Conservation (phyloP, 2,888 invertebrate genomes). For the Dermolepida albohirtum region DNA sequence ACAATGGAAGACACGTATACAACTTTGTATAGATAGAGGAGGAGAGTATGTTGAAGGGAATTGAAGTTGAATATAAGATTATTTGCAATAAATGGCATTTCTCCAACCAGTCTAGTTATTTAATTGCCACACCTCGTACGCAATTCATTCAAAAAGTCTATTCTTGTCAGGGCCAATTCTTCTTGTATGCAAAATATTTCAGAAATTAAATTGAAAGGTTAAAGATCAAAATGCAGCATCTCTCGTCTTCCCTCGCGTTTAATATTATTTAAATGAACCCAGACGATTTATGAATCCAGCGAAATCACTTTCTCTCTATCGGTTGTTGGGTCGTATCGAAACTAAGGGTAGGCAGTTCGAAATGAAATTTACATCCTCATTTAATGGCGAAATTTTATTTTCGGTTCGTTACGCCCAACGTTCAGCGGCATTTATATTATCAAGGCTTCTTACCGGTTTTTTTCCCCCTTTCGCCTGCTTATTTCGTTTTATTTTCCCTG, state of each 20-base stretch:
- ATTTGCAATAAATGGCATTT: too few species aligned
- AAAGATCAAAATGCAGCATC: too few species aligned
- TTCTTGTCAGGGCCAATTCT: too few species aligned
- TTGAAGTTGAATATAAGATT: too few species aligned
- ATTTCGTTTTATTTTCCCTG: conserved; percentile 4
- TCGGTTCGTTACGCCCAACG: conserved; percentile 24
- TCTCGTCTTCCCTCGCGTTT: conserved; percentile 1
- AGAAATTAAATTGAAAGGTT: too few species aligned
- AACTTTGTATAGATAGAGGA: too few species aligned
- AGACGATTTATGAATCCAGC: conserved; percentile 26
- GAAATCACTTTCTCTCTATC: neutral
- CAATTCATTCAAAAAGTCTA: too few species aligned
- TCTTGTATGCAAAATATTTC: too few species aligned
- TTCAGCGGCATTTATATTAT: conserved; percentile 5
- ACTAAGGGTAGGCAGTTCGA: neutral
- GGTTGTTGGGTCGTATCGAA: conserved; percentile 8
- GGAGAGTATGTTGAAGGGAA: too few species aligned
- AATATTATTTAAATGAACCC: conserved; percentile 33
- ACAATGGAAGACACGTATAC: too few species aligned
- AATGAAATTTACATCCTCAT: conserved; percentile 32
- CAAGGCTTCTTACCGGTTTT: conserved; percentile 4
- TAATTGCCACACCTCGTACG: too few species aligned
- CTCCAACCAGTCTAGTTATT: too few species aligned
- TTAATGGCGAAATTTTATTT: conserved; percentile 30
- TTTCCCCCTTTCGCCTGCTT: neutral